phyloP scores from a whole-genome alignment of 1,140 invertebrate species.

The Philotrypesis tridentata region DNA sequence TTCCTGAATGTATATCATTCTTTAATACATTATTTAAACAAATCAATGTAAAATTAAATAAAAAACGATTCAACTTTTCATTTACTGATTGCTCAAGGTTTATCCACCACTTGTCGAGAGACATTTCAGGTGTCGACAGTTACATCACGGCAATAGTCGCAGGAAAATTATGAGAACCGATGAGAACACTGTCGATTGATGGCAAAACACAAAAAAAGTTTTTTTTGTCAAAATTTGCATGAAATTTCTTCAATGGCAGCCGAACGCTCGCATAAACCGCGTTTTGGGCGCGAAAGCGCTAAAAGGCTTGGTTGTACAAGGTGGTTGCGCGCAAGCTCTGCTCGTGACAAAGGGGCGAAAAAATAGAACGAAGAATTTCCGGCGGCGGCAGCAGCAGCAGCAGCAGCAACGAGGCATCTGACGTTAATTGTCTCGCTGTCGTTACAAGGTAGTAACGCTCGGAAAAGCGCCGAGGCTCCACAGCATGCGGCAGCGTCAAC shows the following conservation, averaged over 20 bases:
- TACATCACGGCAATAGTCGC: too few relatives aligned
- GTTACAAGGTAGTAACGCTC: conserved; percentile 5
- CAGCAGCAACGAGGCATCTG: conserved; percentile 46
- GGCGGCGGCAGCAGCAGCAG: conserved; percentile 57
- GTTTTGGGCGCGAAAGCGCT: background rate
- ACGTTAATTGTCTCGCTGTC: conserved; percentile 41
- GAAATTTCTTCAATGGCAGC: background rate
- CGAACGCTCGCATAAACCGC: background rate
- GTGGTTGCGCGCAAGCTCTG: background rate
- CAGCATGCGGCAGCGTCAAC: conserved; percentile 23
- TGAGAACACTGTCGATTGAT: too few relatives aligned
- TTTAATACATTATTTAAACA: too few relatives aligned
- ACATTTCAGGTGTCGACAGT: too few relatives aligned
- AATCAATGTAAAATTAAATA: too few relatives aligned
- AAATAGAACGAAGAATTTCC: conserved; percentile 56
- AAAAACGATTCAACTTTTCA: too few relatives aligned
- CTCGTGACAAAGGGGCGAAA: conserved; percentile 41
- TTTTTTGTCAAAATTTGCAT: too few relatives aligned
- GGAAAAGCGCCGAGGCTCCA: background rate
- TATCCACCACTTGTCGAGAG: too few relatives aligned
- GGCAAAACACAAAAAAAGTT: too few relatives aligned
- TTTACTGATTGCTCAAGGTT: too few relatives aligned
- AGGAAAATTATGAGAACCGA: too few relatives aligned
- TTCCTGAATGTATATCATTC: too few relatives aligned
- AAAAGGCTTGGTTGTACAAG: conserved; percentile 8